phyloP scores from a whole-genome alignment of 2,797 vertebrate genomes.

The Sylvilagus floridanus region DNA sequence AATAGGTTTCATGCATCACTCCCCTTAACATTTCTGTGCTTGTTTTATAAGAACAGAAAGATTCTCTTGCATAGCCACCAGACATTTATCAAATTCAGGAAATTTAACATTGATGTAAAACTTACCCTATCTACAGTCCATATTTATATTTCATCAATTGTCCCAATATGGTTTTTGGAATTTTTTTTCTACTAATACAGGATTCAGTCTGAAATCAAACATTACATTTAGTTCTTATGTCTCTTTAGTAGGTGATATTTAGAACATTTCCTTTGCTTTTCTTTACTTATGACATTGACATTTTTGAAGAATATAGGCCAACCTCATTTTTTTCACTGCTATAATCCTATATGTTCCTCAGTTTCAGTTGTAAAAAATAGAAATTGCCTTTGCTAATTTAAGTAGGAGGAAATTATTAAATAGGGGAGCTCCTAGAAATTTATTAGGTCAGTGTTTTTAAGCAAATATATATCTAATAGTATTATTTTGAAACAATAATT shows the following conservation, averaged over 20 bases:
- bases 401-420: conserved; percentile 30
- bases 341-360: neutral
- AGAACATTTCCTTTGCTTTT: neutral
- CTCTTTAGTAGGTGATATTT: neutral
- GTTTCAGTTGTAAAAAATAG: conserved; percentile 8
- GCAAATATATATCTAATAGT: neutral
- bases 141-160: conserved; percentile 46
- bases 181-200: neutral
- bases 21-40: neutral
- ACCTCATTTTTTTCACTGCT: neutral
- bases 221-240: conserved; percentile 2
- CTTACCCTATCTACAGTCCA: neutral
- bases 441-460: neutral
- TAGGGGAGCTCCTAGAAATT: neutral
- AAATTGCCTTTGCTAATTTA: conserved; percentile 43
- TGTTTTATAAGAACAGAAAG: conserved; percentile 34
- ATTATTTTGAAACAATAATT: conserved; percentile 22
- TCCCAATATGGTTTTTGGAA: neutral
- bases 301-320: conserved; percentile 45
- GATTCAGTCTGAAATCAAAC: conserved; percentile 4
- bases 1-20: neutral
- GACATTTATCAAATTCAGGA: conserved; percentile 37
- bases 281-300: neutral
- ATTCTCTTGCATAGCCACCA: conserved; percentile 21
- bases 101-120: conserved; percentile 11